A percentile compares a stretch with the other conserved stretches of the same genome.
phyloP scores from a whole-genome alignment of 2,888 invertebrate species.

The Galeruca laticollis region DNA sequence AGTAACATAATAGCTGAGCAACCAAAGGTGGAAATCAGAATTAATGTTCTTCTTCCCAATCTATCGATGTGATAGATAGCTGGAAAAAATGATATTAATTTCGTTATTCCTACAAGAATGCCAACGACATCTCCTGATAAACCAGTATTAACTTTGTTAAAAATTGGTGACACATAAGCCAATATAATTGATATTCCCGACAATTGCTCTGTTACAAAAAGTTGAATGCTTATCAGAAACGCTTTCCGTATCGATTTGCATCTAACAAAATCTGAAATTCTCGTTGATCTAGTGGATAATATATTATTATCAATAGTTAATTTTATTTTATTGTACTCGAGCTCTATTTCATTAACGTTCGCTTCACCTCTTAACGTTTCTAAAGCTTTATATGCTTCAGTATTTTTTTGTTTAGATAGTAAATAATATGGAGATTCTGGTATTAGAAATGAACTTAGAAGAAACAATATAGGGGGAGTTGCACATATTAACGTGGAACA shows the following conservation, averaged over 20 bases:
- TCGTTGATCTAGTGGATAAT: constrained; percentile 4
- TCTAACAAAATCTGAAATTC: constrained; percentile 25
- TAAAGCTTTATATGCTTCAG: constrained; percentile 72
- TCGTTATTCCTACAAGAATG: constrained; percentile 82
- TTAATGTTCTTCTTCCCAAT: constrained; percentile 77
- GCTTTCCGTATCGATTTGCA: constrained; percentile 64
- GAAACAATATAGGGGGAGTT: constrained; percentile 37
- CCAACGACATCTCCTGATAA: constrained; percentile 74
- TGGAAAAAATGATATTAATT: constrained; percentile 75
- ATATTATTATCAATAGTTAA: constrained; percentile 24
- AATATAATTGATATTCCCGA: constrained; percentile 83
- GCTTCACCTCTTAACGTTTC: constrained; percentile 29
- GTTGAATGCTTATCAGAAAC: constrained; percentile 76
- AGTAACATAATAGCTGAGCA: constrained; percentile 73
- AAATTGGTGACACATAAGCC: constrained; percentile 79
- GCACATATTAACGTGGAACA: constrained; percentile 40
- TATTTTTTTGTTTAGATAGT: constrained; percentile 65
- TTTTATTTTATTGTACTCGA: constrained; percentile 39
- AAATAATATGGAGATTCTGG: constrained; percentile 50
- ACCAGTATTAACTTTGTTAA: constrained; percentile 75
- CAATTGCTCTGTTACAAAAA: constrained; percentile 86
- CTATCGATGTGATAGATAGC: constrained; percentile 81
- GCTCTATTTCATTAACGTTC: constrained; percentile 25
- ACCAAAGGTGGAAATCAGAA: constrained; percentile 75
- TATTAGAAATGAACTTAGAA: constrained; percentile 25